Evolutionary conservation across 1,140 invertebrate genomes (phyloP), one percentile per base, ranked within the genome.

Genomic region (Camponotus vicinus): DNA sequence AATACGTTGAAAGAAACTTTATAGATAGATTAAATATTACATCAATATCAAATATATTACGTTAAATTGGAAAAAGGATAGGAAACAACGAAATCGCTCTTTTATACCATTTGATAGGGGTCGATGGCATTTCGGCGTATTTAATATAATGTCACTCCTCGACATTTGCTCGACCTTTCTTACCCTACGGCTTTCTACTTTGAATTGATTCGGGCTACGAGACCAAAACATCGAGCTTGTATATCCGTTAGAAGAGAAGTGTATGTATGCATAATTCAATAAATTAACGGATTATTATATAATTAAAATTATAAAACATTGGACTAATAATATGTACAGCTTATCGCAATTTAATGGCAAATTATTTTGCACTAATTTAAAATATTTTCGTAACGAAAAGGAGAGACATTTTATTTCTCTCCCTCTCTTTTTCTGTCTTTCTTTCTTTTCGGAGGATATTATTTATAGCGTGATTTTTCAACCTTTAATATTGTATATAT

Each of bases 91-190:
- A 2, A 15, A 70, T 69, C 64, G 52, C n/a, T 61, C 57, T 57
- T 75, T 75, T 49, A 83, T 63, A 42, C 3, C 13, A 61, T 13
- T 80, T 52, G 27, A 73, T 37, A 13, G 32, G 4, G 32, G 32
- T 88, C 78, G 80, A 79, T 89, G 88, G 73, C 82, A 91, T 91
- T 91, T 91, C 82, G 84, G 42, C 64, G n/a, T 49, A 49, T 49
- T 52, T 52, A 52, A 59, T 52, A 82, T 90, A 91, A 91, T 91
- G 90, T 91, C 91, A 91, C 40, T 40, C 49, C 27, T 34, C 49
- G 91, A 66, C 88, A 91, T 91, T 91, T 91, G 80, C 66, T 73
- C 86, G 90, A 91, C 91, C 84, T 91, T 91, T 91, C 88, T 85
- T 59, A 49, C 45, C 63, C 63, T 59, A 80, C 1, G 37, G 21